Conservation (phyloP, 2,888 invertebrate genomes). For the Watsonalla cultraria region DNA sequence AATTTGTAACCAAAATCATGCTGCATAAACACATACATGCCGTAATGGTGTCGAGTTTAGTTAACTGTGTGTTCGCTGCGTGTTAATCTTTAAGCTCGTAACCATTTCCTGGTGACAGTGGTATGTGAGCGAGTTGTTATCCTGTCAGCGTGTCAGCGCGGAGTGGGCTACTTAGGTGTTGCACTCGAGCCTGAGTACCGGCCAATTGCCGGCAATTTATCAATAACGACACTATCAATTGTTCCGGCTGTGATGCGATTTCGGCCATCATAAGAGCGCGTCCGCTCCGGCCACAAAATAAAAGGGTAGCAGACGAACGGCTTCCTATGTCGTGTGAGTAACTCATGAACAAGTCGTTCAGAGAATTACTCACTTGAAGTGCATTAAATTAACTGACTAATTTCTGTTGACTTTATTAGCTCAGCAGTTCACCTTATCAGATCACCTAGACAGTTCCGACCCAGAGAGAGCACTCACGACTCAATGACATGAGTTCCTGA, state of each 20-base stretch:
- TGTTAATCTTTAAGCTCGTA: neutral
- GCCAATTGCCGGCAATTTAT: constrained; percentile 72
- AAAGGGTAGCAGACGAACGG: constrained; percentile 3
- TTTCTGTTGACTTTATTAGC: too few relatives aligned
- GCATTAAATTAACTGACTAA: too few relatives aligned
- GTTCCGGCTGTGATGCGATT: constrained; percentile 67
- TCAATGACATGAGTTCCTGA: too few relatives aligned
- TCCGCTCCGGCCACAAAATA: constrained; percentile 4
- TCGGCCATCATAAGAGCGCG: constrained; percentile 47
- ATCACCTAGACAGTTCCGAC: too few relatives aligned
- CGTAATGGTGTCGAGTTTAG: neutral
- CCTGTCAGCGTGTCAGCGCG: constrained; percentile 29
- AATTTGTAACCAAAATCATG: too few relatives aligned
- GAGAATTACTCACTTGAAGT: too few relatives aligned
- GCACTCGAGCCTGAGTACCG: constrained; percentile 43
- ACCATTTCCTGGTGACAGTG: neutral
- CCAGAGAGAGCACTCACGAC: too few relatives aligned
- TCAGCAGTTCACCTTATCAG: too few relatives aligned
- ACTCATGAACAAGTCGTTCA: too few relatives aligned
- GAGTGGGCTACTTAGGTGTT: constrained; percentile 42
- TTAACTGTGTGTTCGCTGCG: neutral
- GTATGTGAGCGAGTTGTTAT: neutral
- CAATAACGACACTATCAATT: constrained; percentile 74
- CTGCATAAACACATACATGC: too few relatives aligned
- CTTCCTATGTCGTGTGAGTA: neutral